Base-by-base conservation (phyloP, 2,888 invertebrate genomes). In the Hydropsyche betteni region DNA sequence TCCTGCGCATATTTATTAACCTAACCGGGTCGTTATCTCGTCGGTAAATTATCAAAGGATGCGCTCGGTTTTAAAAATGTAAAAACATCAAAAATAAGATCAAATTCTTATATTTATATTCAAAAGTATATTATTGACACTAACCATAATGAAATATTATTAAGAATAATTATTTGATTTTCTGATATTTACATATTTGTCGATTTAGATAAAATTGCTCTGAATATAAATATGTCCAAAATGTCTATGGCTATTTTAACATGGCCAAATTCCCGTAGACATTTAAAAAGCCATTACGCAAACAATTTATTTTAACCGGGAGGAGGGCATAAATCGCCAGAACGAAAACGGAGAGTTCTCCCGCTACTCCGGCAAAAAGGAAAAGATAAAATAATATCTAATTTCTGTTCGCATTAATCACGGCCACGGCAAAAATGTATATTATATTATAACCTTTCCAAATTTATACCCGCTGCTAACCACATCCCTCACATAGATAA, bases 321-420 rank as follows among this genome's bases (percentile, higher is more conserved):
- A 75, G 64, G 16, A 73, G 74, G 34, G 68, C 36, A 72, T 72
- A 72, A 72, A 72, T 72, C 58, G 74, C 68, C 36, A 52, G 51
- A 52, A 58, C 53, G 58, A 70, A 70, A 36, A 50, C 44, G 68
- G 70, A 61, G 51, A 52, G 73, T 50, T 44, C 52, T 53, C 53
- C 44, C 68, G 64, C 72, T 34, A n/a, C 53, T 53, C 53, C 58
- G 24, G 58, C 64, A 64, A 64, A 64, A 36, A 64, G 68, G 75
- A 69, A 44, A 69, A 78, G 78, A 78, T 78, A 78, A 78, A 78
- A 76, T 78, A 78, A 76, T 78, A 78, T 78, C 78, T 76, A 76
- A 74, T 78, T 78, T 78, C 78, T 76, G 50, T 51, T 52, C 72
- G 70, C 78, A 78, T 78, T 78, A 78, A 78, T 78, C 78, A 78